Evolutionary conservation across 2,888 invertebrate species (phyloP), one percentile per base, ranked within the genome.

Genomic region (Entomobrya multifasciata): DNA sequence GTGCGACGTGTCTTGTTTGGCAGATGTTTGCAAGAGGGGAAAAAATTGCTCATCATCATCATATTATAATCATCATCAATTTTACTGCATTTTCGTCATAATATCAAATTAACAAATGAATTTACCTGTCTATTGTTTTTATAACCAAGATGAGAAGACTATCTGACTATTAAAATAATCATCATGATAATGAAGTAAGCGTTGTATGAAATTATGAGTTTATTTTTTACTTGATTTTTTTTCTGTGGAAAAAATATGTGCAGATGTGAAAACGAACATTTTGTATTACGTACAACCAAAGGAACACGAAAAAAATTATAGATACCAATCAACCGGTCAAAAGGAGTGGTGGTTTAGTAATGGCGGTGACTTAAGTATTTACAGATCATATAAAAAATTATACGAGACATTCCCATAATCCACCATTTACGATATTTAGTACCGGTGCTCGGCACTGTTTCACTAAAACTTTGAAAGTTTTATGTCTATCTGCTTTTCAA

Each of bases 61-160:
- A 52, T 8, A 27, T 47, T 36, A 41, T 36, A 4, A 36, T 36
- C 36, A 36, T 36, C 36, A 36, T 36, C 36, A 36, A 8, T 8
- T 36, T 36, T 8, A 36, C 8, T 36, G 36, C 36, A 36, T 36
- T 36, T 20, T 44, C 27, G 65, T 22, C 36, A 52, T 36, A 47
- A 70, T 57, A 67, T 72, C 81, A 81, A 81, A 81, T 81, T 81
- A 81, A 47, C 81, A 81, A 81, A 81, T 81, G 81, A 72, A 80
- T 67, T 52, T 65, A 4, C 41, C n/a, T 17, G 25, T 47, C 57
- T 30, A 57, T 57, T 67, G 62, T 78, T 62, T 78, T 60, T 70
- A 47, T 49, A 78, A 55, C 30, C 52, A 78, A 60, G 60, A n/a
- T 62, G 25, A 70, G 27, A 15, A 70, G 27, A 70, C 44, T 49